Base-by-base conservation (phyloP, 2,888 invertebrate species). In the Xanthia togata region DNA sequence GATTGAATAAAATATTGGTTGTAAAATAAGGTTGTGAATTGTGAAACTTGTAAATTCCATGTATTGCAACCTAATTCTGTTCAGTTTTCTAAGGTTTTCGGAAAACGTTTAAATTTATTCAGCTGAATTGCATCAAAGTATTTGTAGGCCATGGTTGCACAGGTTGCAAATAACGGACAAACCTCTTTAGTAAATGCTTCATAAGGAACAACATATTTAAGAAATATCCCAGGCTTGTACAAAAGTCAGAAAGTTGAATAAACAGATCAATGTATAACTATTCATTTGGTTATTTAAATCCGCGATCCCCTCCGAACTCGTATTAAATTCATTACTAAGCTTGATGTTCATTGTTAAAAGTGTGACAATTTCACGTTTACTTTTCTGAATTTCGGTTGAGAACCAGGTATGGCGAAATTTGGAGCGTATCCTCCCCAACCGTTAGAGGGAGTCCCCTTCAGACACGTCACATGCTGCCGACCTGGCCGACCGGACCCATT, bases 381-480 rank as follows among this genome's bases (percentile, higher is more conserved):
- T 83, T 86, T 78, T 76, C 78, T 79, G 44, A 67, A 75, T 75
- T 83, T 89, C 69, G 62, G 78, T 70, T 83, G 65, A 73, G 78
- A 73, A 80, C 68, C 71, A 82, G 78, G 81, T 76, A 89, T 89
- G 76, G 87, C 85, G 77, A 89, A 90, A 92, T 89, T 90, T 82
- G 79, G 82, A 87, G 84, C 87, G 78, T 82, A 84, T 85, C 88
- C 89, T 91, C 93, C 93, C 93, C 85, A 89, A 89, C 88, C 79
- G 85, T 84, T 87, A 79, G 86, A 90, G 89, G 88, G 90, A 87
- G 89, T 91, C 93, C 95, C 94, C 94, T 94, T 92, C 88, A 87
- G 78, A 89, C 85, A 92, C 92, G 94, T 95, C 94, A 94, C 89
- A 91, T 91, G 87, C 90, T 94, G 94, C 94, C 94, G 92, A 92